A percentile compares a stretch with the other conserved stretches of the same genome.
Conservation (phyloP, 2,113 vertebrate species). For the Tachysurus fulvidraco region DNA sequence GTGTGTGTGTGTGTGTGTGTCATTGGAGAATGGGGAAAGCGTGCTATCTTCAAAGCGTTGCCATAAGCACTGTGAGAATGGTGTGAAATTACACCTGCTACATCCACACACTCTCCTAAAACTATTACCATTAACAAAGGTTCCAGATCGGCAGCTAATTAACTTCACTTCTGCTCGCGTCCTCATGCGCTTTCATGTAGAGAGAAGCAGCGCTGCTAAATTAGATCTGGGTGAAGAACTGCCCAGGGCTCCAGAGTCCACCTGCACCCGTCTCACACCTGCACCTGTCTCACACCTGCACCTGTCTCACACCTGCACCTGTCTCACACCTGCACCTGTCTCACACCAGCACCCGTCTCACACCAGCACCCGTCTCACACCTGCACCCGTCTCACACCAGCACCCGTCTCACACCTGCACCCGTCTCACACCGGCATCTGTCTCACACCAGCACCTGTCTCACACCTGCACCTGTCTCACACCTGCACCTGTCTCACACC, state of each 20-base stretch:
- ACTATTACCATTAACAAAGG: slow-evolving; percentile 76
- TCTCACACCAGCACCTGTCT: too few relatives aligned
- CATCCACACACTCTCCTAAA: slow-evolving; percentile 58
- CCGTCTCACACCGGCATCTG: too few relatives aligned
- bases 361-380: too few relatives aligned
- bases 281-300: too few relatives aligned
- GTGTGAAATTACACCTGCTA: slow-evolving; percentile 83
- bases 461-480: too few relatives aligned
- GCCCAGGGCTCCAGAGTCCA: slow-evolving; percentile 49
- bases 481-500: too few relatives aligned
- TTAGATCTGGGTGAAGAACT: slow-evolving; percentile 58
- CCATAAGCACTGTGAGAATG: slow-evolving; percentile 60
- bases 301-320: too few relatives aligned
- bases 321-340: too few relatives aligned
- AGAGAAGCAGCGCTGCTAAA: slow-evolving; percentile 35
- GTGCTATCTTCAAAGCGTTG: slow-evolving; percentile 79
- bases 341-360: too few relatives aligned
- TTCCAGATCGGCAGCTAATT: slow-evolving; percentile 78
- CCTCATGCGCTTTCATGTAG: slow-evolving; percentile 76
- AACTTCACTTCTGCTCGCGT: slow-evolving; percentile 70
- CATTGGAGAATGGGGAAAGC: slow-evolving; percentile 75
- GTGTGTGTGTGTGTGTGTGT: slow-evolving; percentile 52
- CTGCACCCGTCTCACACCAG: too few relatives aligned
- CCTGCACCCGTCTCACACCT: slow-evolving; percentile 42
- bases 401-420: too few relatives aligned